phyloP scores from a whole-genome alignment of 2,113 vertebrate genomes.

The Gorsachius goisagi region DNA sequence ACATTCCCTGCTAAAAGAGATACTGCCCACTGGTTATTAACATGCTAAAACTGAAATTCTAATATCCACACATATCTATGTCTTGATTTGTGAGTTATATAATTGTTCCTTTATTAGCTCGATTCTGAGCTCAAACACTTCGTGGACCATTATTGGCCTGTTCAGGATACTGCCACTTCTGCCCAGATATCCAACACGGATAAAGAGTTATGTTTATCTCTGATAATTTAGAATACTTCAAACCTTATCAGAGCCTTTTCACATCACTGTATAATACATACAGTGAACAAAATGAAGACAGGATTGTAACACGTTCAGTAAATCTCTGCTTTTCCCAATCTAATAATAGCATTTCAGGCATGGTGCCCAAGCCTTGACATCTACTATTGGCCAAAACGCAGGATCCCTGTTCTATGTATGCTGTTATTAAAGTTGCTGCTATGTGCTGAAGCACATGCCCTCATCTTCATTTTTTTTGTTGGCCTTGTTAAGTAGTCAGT shows the following conservation, averaged over 20 bases:
- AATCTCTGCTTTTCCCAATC: neutral
- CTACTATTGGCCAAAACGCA: neutral
- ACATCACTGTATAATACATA: neutral
- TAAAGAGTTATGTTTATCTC: neutral
- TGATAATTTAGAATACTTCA: neutral
- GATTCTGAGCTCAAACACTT: neutral
- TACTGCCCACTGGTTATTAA: neutral
- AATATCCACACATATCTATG: neutral
- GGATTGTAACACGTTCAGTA: neutral
- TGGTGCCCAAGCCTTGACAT: neutral
- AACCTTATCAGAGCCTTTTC: neutral
- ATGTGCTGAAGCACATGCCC: neutral
- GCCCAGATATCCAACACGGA: neutral
- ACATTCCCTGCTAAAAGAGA: neutral
- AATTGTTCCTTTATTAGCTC: neutral
- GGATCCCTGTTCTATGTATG: neutral
- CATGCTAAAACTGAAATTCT: neutral
- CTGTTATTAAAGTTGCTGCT: neutral
- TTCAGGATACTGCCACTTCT: neutral
- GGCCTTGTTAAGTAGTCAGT: neutral
- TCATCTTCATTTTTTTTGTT: neutral
- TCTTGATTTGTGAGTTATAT: neutral
- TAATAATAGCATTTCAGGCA: neutral
- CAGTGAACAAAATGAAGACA: neutral
- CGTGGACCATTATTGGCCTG: neutral